Percentiles rank a stretch among this genome's conserved stretches.
phyloP scores from a whole-genome alignment of 2,113 vertebrate genomes.

The Apus apus region DNA sequence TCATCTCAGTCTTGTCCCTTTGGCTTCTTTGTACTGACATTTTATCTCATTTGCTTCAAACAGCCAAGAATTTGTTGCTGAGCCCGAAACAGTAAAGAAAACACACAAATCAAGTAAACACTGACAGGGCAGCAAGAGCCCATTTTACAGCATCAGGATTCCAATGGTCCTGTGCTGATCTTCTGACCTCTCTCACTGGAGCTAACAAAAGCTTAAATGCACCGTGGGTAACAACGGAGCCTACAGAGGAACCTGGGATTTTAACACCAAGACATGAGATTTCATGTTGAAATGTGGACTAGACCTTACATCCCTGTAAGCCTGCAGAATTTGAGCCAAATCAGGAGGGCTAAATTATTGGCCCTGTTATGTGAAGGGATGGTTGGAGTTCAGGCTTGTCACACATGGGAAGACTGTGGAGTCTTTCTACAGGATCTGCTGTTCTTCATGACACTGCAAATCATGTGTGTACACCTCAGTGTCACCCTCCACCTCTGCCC shows the following conservation, averaged over 20 bases:
- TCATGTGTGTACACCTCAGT: not conserved
- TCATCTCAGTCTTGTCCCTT: not conserved
- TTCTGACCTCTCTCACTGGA: not conserved
- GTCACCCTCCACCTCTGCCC: not conserved
- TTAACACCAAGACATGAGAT: not conserved
- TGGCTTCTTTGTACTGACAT: not conserved
- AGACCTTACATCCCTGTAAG: not conserved
- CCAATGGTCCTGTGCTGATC: not conserved
- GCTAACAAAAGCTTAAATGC: not conserved
- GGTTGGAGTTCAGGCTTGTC: not conserved
- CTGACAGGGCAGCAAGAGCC: not conserved
- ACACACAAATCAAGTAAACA: not conserved
- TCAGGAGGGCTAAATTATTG: not conserved
- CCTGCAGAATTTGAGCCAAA: not conserved
- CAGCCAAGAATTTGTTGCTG: not conserved
- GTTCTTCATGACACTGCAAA: not conserved
- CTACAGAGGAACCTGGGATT: fast-evolving
- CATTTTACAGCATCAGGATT: not conserved
- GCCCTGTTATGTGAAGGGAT: not conserved
- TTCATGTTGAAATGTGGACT: not conserved
- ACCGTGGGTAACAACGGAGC: not conserved
- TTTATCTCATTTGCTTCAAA: constrained; percentile 1
- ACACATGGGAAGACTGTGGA: not conserved
- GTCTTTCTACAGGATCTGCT: not conserved
- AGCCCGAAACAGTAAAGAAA: not conserved